Conservation (phyloP, 53 echinoderm and acorn worm genomes). For the Actinopyga echinites region DNA sequence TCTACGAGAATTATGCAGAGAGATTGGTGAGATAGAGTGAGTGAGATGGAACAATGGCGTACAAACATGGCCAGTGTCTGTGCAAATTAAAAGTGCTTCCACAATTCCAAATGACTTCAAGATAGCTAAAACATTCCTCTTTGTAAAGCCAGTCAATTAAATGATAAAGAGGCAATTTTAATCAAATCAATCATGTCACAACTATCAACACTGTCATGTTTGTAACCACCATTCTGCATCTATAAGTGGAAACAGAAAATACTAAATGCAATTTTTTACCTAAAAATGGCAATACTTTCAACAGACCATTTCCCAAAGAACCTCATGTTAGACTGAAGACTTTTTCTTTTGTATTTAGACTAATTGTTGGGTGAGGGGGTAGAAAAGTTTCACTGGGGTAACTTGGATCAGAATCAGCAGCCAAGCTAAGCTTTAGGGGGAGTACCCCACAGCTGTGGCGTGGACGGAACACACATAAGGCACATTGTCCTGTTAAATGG, state of each 20-base stretch:
- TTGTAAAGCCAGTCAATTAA: no score
- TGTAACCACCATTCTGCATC: no score
- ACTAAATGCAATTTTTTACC: no score
- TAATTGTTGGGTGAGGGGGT: not conserved
- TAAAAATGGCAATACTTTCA: no score
- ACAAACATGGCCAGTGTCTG: not conserved
- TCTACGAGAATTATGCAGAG: no score
- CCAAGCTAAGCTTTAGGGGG: conserved; percentile 18
- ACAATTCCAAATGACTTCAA: no score
- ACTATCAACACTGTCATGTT: no score
- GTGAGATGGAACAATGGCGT: no score
- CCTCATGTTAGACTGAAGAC: conserved; percentile 37
- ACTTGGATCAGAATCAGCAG: conserved; percentile 38
- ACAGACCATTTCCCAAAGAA: not conserved
- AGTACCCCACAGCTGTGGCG: not conserved
- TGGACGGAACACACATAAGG: conserved; percentile 34
- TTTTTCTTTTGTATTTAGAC: not conserved
- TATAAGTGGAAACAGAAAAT: no score
- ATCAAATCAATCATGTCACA: no score
- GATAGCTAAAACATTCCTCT: no score
- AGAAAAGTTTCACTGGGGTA: not conserved
- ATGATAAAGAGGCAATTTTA: no score
- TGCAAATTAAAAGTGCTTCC: not conserved
- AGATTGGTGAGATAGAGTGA: conserved; percentile 13
- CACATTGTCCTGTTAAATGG: conserved; percentile 22